Conservation (phyloP, 2,797 vertebrate genomes). For the Xenentodon cancila region DNA sequence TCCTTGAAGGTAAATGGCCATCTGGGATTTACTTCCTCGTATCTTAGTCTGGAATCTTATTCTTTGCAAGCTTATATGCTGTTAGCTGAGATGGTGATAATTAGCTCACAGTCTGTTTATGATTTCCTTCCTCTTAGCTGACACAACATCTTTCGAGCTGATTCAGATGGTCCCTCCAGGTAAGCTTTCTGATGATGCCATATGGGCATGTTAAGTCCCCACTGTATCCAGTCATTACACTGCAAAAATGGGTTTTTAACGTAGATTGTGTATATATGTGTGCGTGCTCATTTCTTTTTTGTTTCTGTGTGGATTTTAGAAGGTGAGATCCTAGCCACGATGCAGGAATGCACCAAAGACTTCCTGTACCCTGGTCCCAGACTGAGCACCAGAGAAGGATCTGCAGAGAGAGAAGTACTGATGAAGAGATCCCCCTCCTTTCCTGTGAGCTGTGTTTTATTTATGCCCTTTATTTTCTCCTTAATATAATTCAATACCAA, state of each 20-base stretch:
- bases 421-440: constrained; percentile 89
- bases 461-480: constrained; percentile 10
- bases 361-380: constrained; percentile 90
- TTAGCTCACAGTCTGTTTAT: constrained; percentile 65
- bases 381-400: constrained; percentile 75
- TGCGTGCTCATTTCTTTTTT: constrained; percentile 3
- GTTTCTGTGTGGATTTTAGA: constrained; percentile 72
- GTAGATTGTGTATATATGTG: constrained; percentile 27
- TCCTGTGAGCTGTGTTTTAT: constrained; percentile 81
- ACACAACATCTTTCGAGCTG: constrained; percentile 92
- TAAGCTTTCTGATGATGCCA: constrained; percentile 74
- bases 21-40: constrained; percentile 66
- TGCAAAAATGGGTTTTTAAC: constrained; percentile 43
- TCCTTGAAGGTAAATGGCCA: constrained; percentile 87
- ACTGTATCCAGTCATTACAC: constrained; percentile 45
- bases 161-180: constrained; percentile 95
- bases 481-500: not conserved
- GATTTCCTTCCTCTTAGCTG: constrained; percentile 83
- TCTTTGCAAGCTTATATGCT: constrained; percentile 60
- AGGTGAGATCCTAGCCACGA: constrained; percentile 87
- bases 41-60: constrained; percentile 57
- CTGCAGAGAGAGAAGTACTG: constrained; percentile 86
- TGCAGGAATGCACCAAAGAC: constrained; percentile 89
- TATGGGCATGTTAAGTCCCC: constrained; percentile 43
- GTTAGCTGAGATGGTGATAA: constrained; percentile 65